These are phyloP conservation scores for Apostichopus californicus DNA, from an alignment of 35 echinoderm and acorn worm species.

Conservation along the genomic window DNA sequence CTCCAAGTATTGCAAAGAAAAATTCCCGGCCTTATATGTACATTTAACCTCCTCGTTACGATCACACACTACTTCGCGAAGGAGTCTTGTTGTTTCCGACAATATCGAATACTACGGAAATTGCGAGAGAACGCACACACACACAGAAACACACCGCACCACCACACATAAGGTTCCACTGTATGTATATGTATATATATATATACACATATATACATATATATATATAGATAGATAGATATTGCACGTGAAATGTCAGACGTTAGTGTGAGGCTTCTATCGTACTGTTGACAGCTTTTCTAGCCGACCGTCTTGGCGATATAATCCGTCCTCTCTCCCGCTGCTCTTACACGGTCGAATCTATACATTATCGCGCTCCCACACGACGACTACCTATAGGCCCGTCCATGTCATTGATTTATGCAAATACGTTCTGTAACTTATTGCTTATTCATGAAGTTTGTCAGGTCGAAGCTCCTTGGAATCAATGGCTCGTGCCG, in stretches of 20 bases:
- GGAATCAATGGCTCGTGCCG: constrained; percentile 48
- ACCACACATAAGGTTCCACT: background rate
- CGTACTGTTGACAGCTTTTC: constrained; percentile 47
- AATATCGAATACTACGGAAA: background rate
- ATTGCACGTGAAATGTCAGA: constrained; percentile 52
- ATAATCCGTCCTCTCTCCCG: constrained; percentile 29
- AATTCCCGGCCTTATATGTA: constrained; percentile 49
- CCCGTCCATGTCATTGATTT: constrained; percentile 28
- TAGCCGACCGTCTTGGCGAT: constrained; percentile 35
- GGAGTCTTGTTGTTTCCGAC: constrained; percentile 4
- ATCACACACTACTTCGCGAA: background rate
- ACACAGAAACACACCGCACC: background rate
- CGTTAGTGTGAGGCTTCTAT: constrained; percentile 25
- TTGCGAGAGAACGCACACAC: background rate
- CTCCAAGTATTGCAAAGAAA: constrained; percentile 32
- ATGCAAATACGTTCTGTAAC: constrained; percentile 39
- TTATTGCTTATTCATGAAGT: constrained; percentile 54
- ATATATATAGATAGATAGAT: background rate
- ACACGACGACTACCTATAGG: background rate
- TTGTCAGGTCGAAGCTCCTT: background rate
- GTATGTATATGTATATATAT: background rate
- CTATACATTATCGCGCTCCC: constrained; percentile 14
- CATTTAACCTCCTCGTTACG: background rate
- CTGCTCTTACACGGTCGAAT: background rate
- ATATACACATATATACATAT: too few relatives aligned